Evolutionary conservation across 2,888 invertebrate genomes (phyloP), one percentile per base, ranked within the genome.

Genomic region (Tipula confusa): DNA sequence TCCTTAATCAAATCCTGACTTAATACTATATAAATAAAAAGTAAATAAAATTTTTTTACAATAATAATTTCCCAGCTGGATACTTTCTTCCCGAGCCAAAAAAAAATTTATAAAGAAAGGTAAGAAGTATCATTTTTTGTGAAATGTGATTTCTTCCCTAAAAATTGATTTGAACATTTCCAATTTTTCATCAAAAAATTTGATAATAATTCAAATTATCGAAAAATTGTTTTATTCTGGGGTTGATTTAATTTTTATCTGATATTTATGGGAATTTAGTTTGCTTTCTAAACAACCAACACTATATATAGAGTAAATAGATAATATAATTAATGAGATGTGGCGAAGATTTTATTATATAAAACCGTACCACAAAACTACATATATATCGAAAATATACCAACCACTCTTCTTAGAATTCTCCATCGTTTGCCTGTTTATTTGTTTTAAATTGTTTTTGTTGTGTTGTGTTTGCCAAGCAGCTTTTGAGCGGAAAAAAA

Each of bases 261-360:
- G 64, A 64, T 9, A 64, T 64, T 64, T 64, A 64, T 64, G 64
- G 64, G 64, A 64, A 64, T 64, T 64, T 24, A 24, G 64, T 64
- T 64, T 15, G 43, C 6, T 36, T 36, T 36, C 5, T 15, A 24
- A 24, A 2, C 24, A 64, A 64, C n/a, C n/a, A n/a, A n/a, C n/a
- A 64, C 24, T 18, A 7, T 24, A 15, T 15, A 43, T 43, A 64
- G 5, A 18, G 48, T 48, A 4, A 48, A 11, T n/a, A n/a, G n/a
- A 33, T 33, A 33, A n/a, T n/a, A 64, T 64, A 64, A 24, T 64
- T 64, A 64, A 64, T 64, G 64, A 64, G 64, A 64, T 64, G 64
- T 64, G 64, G 64, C 64, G 24, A 7, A 43, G 64, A 18, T 64
- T 9, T 24, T 9, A 33, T 33, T 6, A n/a, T 43, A 43, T 43